Evolutionary conservation across 1,140 invertebrate species (phyloP), one percentile per base, ranked within the genome.

Genomic region (Belonocnema kinseyi): DNA sequence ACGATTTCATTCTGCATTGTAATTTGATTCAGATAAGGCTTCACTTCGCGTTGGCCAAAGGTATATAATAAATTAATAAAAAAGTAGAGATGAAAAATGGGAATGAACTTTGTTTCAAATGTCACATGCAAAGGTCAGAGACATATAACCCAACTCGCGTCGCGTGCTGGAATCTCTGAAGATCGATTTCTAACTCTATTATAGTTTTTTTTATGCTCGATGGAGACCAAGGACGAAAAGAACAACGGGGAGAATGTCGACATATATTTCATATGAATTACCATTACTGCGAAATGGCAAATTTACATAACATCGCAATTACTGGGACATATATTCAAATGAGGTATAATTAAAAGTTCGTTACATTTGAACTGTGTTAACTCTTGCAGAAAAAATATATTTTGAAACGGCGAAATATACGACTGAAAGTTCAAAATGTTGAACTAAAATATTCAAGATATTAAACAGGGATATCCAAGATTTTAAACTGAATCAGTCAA

Each of bases 61-160:
- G 21, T 56, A 56, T 21, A 56, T 21, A 56, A 56, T 26, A 61
- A 61, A 21, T 61, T 66, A 40, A 16, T 40, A 16, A 61, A 61
- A 61, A 61, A 61, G 12, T 58, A 33, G 10, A 33, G 6, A 66
- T 66, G 61, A 40, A 66, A 66, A 66, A 66, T 66, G 26, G 40
- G 40, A 66, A 16, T 66, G 61, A 66, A 66, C 61, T 66, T 66
- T 46, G 8, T 46, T 40, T 66, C 26, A 66, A 66, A 66, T 66
- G 61, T 33, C 61, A 33, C 40, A 66, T 66, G 3, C 33, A 66
- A 66, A 66, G 61, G 61, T 66, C n/a, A 66, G n/a, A 61, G 33
- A 33, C 19, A 33, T 33, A 40, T 66, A 66, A 12, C 12, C 12
- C 26, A 14, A 33, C 40, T 58, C 19, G 11, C 19, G 19, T 8